Conservation (phyloP, 2,113 vertebrate species). For the Ictalurus punctatus region DNA sequence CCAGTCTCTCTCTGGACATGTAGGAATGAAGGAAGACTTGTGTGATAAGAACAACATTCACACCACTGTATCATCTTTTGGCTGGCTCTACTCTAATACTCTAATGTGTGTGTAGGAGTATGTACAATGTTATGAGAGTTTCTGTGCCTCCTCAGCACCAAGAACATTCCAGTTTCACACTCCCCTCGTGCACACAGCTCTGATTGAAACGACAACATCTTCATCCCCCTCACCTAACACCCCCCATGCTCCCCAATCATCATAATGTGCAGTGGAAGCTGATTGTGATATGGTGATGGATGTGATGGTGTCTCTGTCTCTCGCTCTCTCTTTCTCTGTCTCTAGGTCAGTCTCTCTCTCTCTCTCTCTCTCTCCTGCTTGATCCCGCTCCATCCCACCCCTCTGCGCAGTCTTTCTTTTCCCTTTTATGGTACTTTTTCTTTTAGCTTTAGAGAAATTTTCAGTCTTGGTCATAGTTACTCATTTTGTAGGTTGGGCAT, state of each 20-base stretch:
- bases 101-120: constrained; percentile 21
- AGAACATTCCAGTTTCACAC: constrained; percentile 50
- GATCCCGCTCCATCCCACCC: background rate
- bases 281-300: constrained; percentile 26
- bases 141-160: constrained; percentile 35
- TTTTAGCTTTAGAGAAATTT: constrained; percentile 36
- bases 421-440: constrained; percentile 43
- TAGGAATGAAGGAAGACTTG: background rate
- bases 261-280: constrained; percentile 17
- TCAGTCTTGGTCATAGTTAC: constrained; percentile 44
- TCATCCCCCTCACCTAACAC: background rate
- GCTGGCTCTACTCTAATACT: constrained; percentile 3
- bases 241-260: background rate
- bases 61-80: constrained; percentile 20
- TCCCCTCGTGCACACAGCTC: constrained; percentile 26
- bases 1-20: background rate
- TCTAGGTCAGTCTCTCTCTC: background rate
- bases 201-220: background rate
- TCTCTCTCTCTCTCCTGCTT: background rate
- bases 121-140: constrained; percentile 31
- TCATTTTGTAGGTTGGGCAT: constrained; percentile 31
- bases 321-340: constrained; percentile 20
- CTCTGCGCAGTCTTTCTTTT: constrained; percentile 6
- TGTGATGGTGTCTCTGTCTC: constrained; percentile 34
- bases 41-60: constrained; percentile 40